These are phyloP conservation scores for Ctenochaetus hawaiiensis DNA, from an alignment of 2,797 vertebrate species.

Conservation along the genomic window DNA sequence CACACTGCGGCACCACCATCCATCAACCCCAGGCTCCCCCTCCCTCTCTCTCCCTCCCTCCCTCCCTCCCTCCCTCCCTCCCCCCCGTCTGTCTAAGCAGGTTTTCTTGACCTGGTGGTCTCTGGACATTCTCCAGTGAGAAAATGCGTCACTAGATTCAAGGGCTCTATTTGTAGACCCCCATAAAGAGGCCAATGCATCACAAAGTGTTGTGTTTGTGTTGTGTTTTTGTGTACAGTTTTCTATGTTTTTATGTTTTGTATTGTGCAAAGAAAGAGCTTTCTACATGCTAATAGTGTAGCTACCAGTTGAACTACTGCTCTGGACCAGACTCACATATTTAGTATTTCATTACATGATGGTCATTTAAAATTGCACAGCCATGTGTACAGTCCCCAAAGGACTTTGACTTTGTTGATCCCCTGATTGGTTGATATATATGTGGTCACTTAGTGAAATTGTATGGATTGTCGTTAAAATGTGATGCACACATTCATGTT, in stretches of 20 bases:
- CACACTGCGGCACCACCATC: slow-evolving; percentile 16
- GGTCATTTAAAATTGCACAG: background rate
- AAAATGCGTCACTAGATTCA: slow-evolving; percentile 68
- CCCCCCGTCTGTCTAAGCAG: background rate
- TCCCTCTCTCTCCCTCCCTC: no score
- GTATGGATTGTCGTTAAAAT: background rate
- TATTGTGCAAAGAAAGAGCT: background rate
- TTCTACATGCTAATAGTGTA: background rate
- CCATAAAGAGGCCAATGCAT: slow-evolving; percentile 32
- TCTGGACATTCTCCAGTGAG: slow-evolving; percentile 59
- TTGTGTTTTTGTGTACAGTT: background rate
- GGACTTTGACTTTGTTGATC: background rate
- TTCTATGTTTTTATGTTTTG: background rate
- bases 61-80: no score
- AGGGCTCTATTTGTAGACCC: slow-evolving; percentile 69
- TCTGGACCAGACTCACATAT: slow-evolving; percentile 10
- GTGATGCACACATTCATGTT: background rate
- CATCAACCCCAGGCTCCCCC: background rate
- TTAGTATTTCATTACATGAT: background rate
- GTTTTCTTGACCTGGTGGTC: slow-evolving; percentile 63
- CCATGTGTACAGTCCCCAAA: background rate
- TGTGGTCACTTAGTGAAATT: background rate
- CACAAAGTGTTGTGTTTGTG: slow-evolving; percentile 43
- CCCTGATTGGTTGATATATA: background rate
- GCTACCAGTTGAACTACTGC: background rate